Evolutionary conservation across 2,888 invertebrate genomes (phyloP).

Genomic region (Hanleya hanleyi): DNA sequence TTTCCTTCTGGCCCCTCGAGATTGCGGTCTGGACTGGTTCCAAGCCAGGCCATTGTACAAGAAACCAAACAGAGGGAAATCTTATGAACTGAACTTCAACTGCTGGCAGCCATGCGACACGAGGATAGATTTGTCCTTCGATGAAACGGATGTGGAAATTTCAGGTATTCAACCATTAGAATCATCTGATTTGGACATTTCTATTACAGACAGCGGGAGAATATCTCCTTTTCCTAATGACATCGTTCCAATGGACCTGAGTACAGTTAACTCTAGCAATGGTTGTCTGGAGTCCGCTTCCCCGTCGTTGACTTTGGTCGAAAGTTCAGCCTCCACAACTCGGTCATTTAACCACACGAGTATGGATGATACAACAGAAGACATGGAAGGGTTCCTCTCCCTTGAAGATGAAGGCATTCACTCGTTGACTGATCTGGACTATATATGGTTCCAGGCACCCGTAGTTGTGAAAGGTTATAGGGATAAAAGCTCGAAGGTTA

Average conservation of each 20-base stretch:
- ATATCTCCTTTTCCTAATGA: no score
- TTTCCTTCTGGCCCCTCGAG: conserved; percentile 48
- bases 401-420: conserved; percentile 3
- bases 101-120: conserved; percentile 23
- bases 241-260: no score
- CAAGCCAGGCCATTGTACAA: conserved; percentile 51
- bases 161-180: conserved; percentile 60
- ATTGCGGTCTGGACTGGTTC: conserved; percentile 49
- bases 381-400: neutral
- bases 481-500: neutral
- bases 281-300: neutral
- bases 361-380: neutral
- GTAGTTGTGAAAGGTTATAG: conserved; percentile 49
- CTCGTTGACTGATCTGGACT: conserved; percentile 16
- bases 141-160: conserved; percentile 45
- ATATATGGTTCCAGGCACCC: conserved; percentile 57
- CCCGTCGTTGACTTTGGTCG: neutral
- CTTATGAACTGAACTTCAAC: conserved; percentile 44
- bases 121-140: conserved; percentile 43
- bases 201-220: conserved; percentile 5
- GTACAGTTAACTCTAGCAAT: neutral
- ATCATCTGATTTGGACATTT: conserved; percentile 26
- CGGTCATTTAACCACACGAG: no score
- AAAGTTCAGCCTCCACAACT: neutral
- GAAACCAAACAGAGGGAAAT: conserved; percentile 43